phyloP scores from a whole-genome alignment of 2,888 invertebrate species.

The Philhelius pedissequus region DNA sequence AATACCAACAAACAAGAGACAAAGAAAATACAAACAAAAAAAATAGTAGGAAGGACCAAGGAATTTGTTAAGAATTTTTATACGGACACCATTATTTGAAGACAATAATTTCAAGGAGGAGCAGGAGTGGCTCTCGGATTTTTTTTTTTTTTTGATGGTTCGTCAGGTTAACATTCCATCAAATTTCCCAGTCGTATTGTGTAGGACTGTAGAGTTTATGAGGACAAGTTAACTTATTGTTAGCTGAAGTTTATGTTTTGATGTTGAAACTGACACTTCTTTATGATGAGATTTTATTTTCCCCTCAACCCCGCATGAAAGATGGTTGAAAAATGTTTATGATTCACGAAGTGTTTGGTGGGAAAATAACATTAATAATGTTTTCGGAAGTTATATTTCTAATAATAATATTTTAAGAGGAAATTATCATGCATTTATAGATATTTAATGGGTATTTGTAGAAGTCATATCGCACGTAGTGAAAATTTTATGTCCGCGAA shows the following conservation, averaged over 20 bases:
- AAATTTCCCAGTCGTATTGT: conserved; percentile 57
- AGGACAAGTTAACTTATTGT: conserved; percentile 59
- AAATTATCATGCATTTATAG: not conserved
- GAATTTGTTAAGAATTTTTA: conserved; percentile 61
- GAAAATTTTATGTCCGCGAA: not conserved
- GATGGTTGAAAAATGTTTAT: not conserved
- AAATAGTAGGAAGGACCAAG: conserved; percentile 16
- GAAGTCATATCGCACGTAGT: not conserved
- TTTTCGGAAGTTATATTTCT: not conserved
- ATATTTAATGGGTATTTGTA: not conserved
- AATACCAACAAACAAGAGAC: not conserved
- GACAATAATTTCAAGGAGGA: conserved; percentile 41
- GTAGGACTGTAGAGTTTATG: conserved; percentile 46
- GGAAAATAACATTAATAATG: not conserved
- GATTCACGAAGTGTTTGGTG: not conserved
- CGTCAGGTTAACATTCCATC: conserved; percentile 65
- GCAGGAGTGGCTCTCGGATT: not conserved
- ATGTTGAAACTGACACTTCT: conserved; percentile 54
- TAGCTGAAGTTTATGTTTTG: conserved; percentile 50
- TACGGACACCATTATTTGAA: conserved; percentile 53
- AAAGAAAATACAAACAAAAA: not conserved
- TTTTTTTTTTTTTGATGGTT: conserved; percentile 23
- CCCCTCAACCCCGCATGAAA: not conserved
- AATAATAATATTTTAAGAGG: not conserved
- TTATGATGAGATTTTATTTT: conserved; percentile 14